Base-by-base conservation (phyloP, 2,113 vertebrate species). In the Pleuronectes platessa region DNA sequence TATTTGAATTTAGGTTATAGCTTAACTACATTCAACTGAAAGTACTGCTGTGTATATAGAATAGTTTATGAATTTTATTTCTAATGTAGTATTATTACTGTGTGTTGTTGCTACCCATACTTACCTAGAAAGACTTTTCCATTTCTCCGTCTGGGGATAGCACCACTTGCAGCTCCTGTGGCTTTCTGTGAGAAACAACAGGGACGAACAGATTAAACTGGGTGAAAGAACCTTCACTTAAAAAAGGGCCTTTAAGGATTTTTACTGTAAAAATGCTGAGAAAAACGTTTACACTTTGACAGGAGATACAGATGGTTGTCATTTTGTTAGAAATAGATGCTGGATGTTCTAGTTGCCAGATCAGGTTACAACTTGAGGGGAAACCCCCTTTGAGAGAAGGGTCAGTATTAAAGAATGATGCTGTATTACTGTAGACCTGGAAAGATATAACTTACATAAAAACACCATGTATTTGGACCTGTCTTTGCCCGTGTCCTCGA, bases 41-140 rank as follows among this genome's bases (percentile, higher is more conserved):
- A 42, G 13, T 42, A 42, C 0, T 42, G 40, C 40, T 0, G 40
- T 12, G 0, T 42, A 42, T 1, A 5, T 49, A 49, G 15, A 17
- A 18, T 17, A 49, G 15, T 49, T 17, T 2, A 45, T 4, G 13
- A 45, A 15, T 49, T 49, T 49, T 49, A 49, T 15, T 15, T 49
- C 1, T 15, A 47, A 17, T 17, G 15, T 15, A 49, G 5, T 49
- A 49, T 17, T 49, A 5, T 7, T 7, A 31, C 31, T 31, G 6
- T 31, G 31, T 49, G 45, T 49, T 49, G 45, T 49, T 42, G 47
- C 47, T 18, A 5, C 26, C 5, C 15, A 0, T n/a, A 62, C 87
- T 86, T 88, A 95, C 98, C 97, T 94, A 99, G 95, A 95, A 98
- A 97, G 75, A 98, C 92, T 95, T 97, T 97, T 83, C 96, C 95